Evolutionary conservation across 1,140 invertebrate genomes (phyloP).

Genomic region (Sycophila sp.): DNA sequence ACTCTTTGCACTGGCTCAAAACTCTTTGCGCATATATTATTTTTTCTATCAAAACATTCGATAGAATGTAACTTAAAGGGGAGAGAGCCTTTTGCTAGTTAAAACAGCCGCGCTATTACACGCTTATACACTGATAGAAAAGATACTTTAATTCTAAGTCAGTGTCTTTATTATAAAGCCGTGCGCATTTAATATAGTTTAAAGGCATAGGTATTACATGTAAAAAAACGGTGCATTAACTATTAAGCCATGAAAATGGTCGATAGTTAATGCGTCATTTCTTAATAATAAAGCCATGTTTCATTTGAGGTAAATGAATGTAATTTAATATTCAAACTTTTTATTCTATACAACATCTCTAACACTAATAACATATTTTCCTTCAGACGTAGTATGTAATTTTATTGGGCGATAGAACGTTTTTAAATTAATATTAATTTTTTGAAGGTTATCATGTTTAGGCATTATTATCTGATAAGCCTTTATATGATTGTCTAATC

Average conservation of each 20-base stretch:
- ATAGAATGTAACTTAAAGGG: no score
- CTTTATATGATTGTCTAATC: background rate
- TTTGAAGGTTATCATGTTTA: background rate
- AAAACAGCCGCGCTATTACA: no score
- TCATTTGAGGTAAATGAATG: background rate
- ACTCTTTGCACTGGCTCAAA: no score
- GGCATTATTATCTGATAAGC: background rate
- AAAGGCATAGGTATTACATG: background rate
- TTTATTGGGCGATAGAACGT: background rate
- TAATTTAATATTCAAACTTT: background rate
- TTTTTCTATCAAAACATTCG: no score
- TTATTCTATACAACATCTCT: background rate
- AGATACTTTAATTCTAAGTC: no score
- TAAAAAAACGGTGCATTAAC: background rate
- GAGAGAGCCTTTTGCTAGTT: no score
- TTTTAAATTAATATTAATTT: background rate
- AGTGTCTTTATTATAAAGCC: background rate
- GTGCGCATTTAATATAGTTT: background rate
- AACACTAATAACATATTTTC: background rate
- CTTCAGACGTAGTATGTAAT: background rate
- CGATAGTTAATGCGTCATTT: background rate
- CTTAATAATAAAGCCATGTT: background rate
- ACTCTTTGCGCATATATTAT: no score
- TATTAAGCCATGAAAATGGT: background rate
- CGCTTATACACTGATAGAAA: no score